phyloP scores from a whole-genome alignment of 2,113 vertebrate genomes.

The Hystrix cristata region DNA sequence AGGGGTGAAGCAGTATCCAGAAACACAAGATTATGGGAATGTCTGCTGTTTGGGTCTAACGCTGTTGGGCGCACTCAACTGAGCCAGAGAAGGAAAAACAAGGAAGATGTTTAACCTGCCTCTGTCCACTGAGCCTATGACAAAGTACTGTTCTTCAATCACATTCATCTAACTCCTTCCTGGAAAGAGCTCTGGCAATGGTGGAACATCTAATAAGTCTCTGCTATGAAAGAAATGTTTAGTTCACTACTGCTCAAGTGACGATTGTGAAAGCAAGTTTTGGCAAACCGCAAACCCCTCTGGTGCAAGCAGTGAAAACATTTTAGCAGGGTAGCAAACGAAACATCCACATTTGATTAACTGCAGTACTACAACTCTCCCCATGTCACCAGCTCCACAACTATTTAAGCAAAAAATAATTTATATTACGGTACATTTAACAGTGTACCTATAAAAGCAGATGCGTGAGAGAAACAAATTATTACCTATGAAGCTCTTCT shows the following conservation, averaged over 20 bases:
- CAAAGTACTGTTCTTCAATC: neutral
- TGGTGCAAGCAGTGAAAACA: neutral
- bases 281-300: neutral
- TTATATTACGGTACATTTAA: neutral
- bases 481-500: neutral
- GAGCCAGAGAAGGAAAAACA: neutral
- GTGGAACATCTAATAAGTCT: neutral
- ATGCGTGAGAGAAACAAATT: neutral
- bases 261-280: conserved; percentile 9
- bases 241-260: neutral
- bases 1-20: neutral
- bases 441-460: neutral
- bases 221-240: neutral
- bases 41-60: neutral
- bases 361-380: neutral
- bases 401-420: neutral
- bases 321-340: neutral
- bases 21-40: neutral
- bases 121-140: neutral
- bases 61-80: neutral
- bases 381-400: neutral
- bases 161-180: neutral
- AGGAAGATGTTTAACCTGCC: neutral
- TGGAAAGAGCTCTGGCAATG: neutral
- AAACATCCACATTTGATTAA: neutral